Base-by-base conservation (phyloP, 2,113 vertebrate species). In the Tiliqua scincoides region DNA sequence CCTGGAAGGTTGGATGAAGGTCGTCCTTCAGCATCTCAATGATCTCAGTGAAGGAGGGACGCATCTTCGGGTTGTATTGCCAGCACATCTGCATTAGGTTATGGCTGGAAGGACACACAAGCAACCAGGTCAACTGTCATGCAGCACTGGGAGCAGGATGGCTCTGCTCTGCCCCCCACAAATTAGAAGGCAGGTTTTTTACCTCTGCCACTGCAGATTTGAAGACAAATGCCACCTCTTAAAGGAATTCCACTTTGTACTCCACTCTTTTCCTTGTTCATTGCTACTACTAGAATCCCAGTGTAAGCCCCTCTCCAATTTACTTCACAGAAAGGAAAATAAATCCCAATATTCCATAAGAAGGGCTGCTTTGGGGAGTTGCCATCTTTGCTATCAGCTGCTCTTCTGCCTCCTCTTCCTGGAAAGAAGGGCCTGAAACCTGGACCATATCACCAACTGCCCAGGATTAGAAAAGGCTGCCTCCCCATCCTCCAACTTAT, bases 11-110 rank as follows among this genome's bases (percentile, higher is more conserved):
- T 3, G 98, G 97, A 92, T 99, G 97, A 89, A 99, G 95, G 79
- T 99, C 98, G 2, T 99, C 98, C 94, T 98, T 98, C 90, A 99
- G 95, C 97, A 98, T 97, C 94, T 98, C 98, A 18, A 99, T 99
- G 89, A 99, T 97, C 95, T 99, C 99, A 0, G 97, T 96, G 95
- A 99, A 99, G 94, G 97, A 95, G 3, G 99, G 99, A 15, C 99
- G 97, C 98, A 99, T 98, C 89, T 99, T 99, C 2, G 99, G 98
- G 94, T 99, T 99, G 96, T 99, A 99, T 91, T 99, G 98, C 99
- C 99, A 99, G 88, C 98, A 99, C 98, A 99, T 98, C 94, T 98
- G 97, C 99, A 99, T 99, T 84, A 99, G 96, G 95, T 87, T 98
- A 87, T 98, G 97, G 92, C 99, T 99, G 87, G 0, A 88, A 1